Conservation (phyloP, 2,797 vertebrate species). For the Ibycter americanus region DNA sequence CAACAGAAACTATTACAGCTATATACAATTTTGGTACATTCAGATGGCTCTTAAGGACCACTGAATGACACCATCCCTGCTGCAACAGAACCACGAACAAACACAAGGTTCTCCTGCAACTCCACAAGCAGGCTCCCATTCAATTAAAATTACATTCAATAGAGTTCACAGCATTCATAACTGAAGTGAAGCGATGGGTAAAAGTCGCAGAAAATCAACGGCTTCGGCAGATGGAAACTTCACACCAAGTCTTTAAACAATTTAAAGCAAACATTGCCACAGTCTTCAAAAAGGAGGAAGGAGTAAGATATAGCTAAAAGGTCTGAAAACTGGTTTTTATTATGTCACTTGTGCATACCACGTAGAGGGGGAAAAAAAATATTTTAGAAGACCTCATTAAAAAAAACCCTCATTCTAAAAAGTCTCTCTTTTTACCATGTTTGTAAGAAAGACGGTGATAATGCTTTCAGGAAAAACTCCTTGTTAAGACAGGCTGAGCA, state of each 20-base stretch:
- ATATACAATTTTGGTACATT: not conserved
- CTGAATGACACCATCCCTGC: not conserved
- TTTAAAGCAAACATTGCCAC: not conserved
- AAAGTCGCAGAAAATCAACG: not conserved
- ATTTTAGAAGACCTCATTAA: not conserved
- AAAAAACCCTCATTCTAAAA: not conserved
- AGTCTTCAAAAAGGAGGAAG: not conserved
- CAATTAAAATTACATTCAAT: not conserved
- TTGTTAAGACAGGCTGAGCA: not conserved
- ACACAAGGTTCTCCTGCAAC: not conserved
- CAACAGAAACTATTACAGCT: not conserved
- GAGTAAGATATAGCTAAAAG: not conserved
- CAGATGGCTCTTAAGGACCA: not conserved
- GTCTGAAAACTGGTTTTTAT: not conserved
- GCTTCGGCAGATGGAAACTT: not conserved
- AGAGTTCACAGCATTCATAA: not conserved
- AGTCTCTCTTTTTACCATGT: not conserved
- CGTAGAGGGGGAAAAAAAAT: not conserved
- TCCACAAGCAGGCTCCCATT: not conserved
- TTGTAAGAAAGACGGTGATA: not conserved
- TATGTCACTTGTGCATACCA: not conserved
- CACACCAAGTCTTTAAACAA: not conserved
- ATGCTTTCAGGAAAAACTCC: not conserved
- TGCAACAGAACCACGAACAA: not conserved
- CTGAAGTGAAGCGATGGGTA: not conserved